phyloP scores from a whole-genome alignment of 2,888 invertebrate species.

The Nomada ferruginata region DNA sequence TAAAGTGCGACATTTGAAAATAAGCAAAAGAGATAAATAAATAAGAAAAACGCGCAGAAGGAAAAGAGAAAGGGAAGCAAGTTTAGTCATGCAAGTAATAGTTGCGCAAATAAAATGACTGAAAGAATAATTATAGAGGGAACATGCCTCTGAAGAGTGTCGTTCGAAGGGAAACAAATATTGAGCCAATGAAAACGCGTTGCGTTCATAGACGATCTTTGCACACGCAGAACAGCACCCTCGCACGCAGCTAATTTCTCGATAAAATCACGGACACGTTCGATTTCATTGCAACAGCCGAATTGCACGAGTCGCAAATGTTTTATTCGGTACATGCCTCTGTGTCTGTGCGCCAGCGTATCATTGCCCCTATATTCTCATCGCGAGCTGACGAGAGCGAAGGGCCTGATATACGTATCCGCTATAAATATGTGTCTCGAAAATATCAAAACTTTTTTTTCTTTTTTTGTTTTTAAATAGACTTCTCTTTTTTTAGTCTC shows the following conservation, averaged over 20 bases:
- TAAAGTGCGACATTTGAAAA: background rate
- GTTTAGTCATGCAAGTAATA: background rate
- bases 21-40: background rate
- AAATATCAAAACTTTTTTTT: constrained; percentile 74
- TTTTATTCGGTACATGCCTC: background rate
- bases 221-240: constrained; percentile 1
- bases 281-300: constrained; percentile 25
- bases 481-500: constrained; percentile 61
- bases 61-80: background rate
- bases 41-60: background rate
- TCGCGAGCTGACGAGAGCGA: constrained; percentile 69
- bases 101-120: background rate
- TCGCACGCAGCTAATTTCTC: constrained; percentile 16
- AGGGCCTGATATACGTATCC: constrained; percentile 79
- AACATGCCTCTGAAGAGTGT: background rate
- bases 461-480: constrained; percentile 60
- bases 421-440: constrained; percentile 80
- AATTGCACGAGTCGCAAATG: constrained; percentile 5
- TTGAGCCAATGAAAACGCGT: background rate
- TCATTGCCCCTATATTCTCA: background rate
- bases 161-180: background rate
- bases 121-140: background rate
- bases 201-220: background rate
- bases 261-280: constrained; percentile 32
- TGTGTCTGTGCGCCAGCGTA: background rate